Conservation (phyloP, 37 sponge, comb jelly and placozoan genomes). For the Spongilla lacustris region DNA sequence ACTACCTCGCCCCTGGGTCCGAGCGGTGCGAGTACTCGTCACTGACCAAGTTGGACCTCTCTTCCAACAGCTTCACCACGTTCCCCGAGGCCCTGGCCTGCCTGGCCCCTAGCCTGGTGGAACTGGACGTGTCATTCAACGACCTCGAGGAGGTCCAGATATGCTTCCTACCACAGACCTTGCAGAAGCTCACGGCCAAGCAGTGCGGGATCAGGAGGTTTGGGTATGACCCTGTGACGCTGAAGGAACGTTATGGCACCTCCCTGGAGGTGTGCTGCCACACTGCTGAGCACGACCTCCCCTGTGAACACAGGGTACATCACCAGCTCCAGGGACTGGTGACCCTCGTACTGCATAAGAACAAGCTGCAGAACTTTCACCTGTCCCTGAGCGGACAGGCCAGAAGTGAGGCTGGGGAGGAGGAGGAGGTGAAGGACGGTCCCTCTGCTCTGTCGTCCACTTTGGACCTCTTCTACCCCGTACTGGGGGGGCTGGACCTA, state of each 20-base stretch:
- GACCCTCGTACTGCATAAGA: slow-evolving; percentile 41
- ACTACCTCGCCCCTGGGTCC: neutral
- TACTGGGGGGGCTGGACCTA: slow-evolving; percentile 57
- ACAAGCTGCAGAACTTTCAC: slow-evolving; percentile 50
- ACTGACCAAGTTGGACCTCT: slow-evolving; percentile 51
- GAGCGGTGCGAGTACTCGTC: slow-evolving; percentile 47
- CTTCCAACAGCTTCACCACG: slow-evolving; percentile 41
- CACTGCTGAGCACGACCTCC: neutral
- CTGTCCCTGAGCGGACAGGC: slow-evolving; percentile 21
- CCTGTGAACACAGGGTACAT: slow-evolving; percentile 67
- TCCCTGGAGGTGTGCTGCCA: slow-evolving; percentile 26
- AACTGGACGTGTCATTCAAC: slow-evolving; percentile 67
- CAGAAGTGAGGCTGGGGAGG: neutral
- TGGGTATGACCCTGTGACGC: slow-evolving; percentile 20
- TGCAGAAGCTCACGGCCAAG: slow-evolving; percentile 49
- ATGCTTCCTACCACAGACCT: slow-evolving; percentile 29
- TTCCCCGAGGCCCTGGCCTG: slow-evolving; percentile 73
- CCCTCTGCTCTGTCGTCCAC: neutral
- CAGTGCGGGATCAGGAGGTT: slow-evolving; percentile 32
- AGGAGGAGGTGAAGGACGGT: neutral
- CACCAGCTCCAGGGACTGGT: slow-evolving; percentile 23
- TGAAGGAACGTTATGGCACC: neutral
- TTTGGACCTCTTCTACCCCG: slow-evolving; percentile 75
- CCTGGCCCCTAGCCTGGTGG: slow-evolving; percentile 66
- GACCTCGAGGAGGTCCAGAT: slow-evolving; percentile 23